These are phyloP conservation scores for Campopleginae sp. DNA, from an alignment of 2,888 invertebrate species.

Conservation along the genomic window DNA sequence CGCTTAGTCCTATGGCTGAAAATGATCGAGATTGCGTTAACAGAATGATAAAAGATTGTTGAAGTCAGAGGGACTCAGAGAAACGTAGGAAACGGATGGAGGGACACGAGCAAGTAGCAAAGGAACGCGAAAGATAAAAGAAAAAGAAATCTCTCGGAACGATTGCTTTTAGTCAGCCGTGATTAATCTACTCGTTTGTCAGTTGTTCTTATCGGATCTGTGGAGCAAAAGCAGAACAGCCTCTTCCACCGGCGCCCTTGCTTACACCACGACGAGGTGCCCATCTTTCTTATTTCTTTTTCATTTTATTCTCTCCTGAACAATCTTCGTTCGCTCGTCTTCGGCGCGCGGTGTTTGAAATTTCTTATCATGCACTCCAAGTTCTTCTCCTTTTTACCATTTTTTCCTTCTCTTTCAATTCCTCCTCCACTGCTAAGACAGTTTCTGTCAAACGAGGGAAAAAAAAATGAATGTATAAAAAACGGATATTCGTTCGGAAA, in stretches of 20 bases:
- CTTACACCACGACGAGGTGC: constrained; percentile 30
- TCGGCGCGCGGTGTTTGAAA: constrained; percentile 21
- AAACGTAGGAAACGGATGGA: not conserved
- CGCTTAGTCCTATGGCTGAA: not conserved
- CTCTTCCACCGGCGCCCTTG: constrained; percentile 13
- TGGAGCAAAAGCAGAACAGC: constrained; percentile 48
- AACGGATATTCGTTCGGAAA: not conserved
- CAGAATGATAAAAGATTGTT: constrained; percentile 25
- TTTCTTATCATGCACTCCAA: constrained; percentile 52
- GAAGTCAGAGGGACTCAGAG: constrained; percentile 7
- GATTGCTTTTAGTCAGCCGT: constrained; percentile 70
- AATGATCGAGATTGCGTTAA: constrained; percentile 18
- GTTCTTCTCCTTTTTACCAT: constrained; percentile 15
- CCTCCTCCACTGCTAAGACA: not conserved
- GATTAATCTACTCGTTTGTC: constrained; percentile 79
- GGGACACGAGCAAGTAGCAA: constrained; percentile 37
- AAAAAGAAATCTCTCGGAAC: constrained; percentile 48
- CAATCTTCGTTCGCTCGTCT: constrained; percentile 26
- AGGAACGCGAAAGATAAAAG: constrained; percentile 36
- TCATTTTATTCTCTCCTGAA: constrained; percentile 40
- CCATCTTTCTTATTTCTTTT: not conserved
- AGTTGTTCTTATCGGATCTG: constrained; percentile 66
- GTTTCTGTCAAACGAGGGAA: not conserved
- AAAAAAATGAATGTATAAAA: not conserved
- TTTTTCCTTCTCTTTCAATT: constrained; percentile 25